Base-by-base conservation (phyloP, 2,888 invertebrate genomes). In the Drosophila infuscata region DNA sequence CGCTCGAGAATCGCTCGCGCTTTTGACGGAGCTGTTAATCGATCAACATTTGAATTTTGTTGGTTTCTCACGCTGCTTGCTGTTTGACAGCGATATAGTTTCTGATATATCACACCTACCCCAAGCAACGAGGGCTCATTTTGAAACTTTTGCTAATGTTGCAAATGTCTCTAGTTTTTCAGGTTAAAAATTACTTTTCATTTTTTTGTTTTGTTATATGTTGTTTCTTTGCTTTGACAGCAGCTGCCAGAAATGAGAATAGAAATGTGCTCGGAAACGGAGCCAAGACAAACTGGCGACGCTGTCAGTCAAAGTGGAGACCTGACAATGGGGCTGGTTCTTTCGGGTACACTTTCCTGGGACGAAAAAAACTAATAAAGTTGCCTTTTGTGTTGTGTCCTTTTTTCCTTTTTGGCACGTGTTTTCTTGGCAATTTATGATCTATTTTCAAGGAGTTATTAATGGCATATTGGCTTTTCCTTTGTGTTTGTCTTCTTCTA, bases 271-370 rank as follows among this genome's bases (percentile, higher is more conserved):
- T 72, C 71, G 69, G 65, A 72, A 78, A 61, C 60, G 52, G 52
- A 71, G 73, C 73, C 84, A 81, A 87, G 84, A 81, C 84, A 81
- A 74, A 61, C 66, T 81, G 89, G 76, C 74, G 79, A 41, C 76
- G 69, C 66, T 78, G 78, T 83, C 83, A 67, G 33, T 71, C 78
- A 82, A 48, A 17, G 17, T 3, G 30, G 11, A n/a, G 54, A 12
- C 53, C 38, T 51, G n/a, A n/a, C 15, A 52, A 30, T 11, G 15
- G 20, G 32, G 25, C 2, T 36, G 29, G 15, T 29, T 30, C 11
- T 29, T 54, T 25, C 32, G 6, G 53, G 25, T 60, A 17, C 25
- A 63, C 56, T 73, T 61, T 68, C 38, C 57, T 41, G 51, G 41
- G 41, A 29, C 20, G 17, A 58, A 8, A 20, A 30, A 61, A 67